Evolutionary conservation across 2,113 vertebrate species (phyloP).

Genomic region (Malurus elegans): DNA sequence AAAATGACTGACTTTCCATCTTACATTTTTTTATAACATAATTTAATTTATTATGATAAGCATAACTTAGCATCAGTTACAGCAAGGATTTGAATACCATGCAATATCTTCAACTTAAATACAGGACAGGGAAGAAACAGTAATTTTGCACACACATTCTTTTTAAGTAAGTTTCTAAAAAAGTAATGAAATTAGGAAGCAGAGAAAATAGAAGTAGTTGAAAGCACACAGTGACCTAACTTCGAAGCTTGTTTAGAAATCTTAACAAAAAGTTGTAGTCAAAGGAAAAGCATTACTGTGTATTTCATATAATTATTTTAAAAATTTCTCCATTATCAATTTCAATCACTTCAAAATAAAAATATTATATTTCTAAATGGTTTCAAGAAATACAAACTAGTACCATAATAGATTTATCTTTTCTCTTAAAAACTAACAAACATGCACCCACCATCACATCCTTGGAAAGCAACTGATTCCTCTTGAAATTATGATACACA

Average conservation of each 20-base stretch:
- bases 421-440: not conserved
- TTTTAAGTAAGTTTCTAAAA: not conserved
- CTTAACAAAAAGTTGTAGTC: not conserved
- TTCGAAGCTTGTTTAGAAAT: not conserved
- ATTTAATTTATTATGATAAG: not conserved
- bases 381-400: not conserved
- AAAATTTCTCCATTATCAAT: not conserved
- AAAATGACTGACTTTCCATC: not conserved
- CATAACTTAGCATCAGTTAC: not conserved
- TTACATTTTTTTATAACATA: not conserved
- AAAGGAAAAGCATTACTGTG: not conserved
- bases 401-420: not conserved
- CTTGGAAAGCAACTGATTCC: not conserved
- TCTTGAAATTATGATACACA: not conserved
- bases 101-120: not conserved
- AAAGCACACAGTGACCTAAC: not conserved
- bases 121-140: not conserved
- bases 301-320: not conserved
- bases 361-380: accelerated
- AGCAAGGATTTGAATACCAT: not conserved
- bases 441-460: accelerated
- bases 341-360: not conserved
- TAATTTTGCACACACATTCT: not conserved
- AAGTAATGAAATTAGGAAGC: not conserved
- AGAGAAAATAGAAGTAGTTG: not conserved